phyloP scores from a whole-genome alignment of 2,888 invertebrate genomes.

The Ptilodon capucinus region DNA sequence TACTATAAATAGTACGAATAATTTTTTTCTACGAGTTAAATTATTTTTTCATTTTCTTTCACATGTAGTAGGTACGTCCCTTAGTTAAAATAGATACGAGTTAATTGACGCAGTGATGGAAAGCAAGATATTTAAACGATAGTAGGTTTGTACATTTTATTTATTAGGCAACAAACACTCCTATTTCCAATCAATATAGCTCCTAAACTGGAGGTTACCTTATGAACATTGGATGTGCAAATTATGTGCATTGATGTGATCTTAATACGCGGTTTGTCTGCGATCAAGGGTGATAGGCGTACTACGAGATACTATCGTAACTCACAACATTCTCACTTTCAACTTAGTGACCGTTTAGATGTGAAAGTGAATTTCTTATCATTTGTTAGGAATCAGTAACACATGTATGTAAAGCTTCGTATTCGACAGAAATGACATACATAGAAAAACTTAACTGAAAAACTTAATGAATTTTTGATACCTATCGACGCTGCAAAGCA shows the following conservation, averaged over 20 bases:
- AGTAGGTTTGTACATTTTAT: no score
- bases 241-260: constrained; percentile 31
- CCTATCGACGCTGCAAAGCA: no score
- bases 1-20: no score
- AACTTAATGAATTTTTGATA: no score
- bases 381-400: not conserved
- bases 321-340: constrained; percentile 8
- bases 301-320: constrained; percentile 21
- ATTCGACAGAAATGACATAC: no score
- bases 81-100: no score
- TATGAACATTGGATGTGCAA: constrained; percentile 16
- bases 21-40: no score
- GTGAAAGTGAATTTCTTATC: constrained; percentile 1
- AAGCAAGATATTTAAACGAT: no score
- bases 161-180: not conserved
- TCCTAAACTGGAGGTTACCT: constrained; percentile 5
- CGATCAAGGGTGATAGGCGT: constrained; percentile 31
- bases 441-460: no score
- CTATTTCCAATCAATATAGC: not conserved
- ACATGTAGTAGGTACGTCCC: no score
- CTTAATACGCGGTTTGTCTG: constrained; percentile 30
- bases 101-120: no score
- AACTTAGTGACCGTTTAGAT: not conserved
- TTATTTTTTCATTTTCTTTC: no score
- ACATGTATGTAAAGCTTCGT: not conserved